A percentile compares a stretch with the other conserved stretches of the same genome.
Evolutionary conservation across 1,140 invertebrate genomes (phyloP).

Genomic region (Atta cephalotes): DNA sequence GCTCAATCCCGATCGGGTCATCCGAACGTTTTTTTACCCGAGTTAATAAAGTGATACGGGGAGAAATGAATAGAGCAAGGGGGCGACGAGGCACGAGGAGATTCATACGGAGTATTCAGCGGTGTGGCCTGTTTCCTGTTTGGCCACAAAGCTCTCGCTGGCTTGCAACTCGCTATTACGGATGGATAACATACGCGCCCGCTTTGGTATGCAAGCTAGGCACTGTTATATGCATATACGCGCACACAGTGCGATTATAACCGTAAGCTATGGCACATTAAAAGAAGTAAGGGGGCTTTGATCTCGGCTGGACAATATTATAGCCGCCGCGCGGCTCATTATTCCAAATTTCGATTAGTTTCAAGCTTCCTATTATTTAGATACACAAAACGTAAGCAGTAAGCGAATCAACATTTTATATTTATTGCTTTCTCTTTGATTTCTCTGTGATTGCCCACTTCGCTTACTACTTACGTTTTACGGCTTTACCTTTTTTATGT

Average conservation of each 20-base stretch:
- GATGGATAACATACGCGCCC: constrained; percentile 35
- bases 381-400: too few species aligned
- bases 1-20: constrained; percentile 6
- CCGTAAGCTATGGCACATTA: constrained; percentile 56
- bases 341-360: constrained; percentile 29
- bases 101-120: constrained; percentile 55
- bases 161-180: constrained; percentile 45
- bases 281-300: constrained; percentile 59
- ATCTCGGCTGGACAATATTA: constrained; percentile 55
- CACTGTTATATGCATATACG: constrained; percentile 7
- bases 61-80: constrained; percentile 27
- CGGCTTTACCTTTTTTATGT: too few species aligned
- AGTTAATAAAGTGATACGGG: constrained; percentile 29
- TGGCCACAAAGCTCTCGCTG: constrained; percentile 52
- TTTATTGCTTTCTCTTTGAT: too few species aligned
- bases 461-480: too few species aligned
- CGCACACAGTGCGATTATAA: constrained; percentile 49
- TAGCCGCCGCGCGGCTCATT: constrained; percentile 34
- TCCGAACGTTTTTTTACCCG: constrained; percentile 17
- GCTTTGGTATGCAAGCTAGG: background rate
- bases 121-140: constrained; percentile 61
- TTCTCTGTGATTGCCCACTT: too few species aligned
- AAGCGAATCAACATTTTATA: too few species aligned
- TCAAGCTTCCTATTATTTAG: background rate
- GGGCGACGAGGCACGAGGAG: constrained; percentile 20